Conservation (phyloP, 2,888 invertebrate genomes). For the Stenoptilia bipunctidactyla region DNA sequence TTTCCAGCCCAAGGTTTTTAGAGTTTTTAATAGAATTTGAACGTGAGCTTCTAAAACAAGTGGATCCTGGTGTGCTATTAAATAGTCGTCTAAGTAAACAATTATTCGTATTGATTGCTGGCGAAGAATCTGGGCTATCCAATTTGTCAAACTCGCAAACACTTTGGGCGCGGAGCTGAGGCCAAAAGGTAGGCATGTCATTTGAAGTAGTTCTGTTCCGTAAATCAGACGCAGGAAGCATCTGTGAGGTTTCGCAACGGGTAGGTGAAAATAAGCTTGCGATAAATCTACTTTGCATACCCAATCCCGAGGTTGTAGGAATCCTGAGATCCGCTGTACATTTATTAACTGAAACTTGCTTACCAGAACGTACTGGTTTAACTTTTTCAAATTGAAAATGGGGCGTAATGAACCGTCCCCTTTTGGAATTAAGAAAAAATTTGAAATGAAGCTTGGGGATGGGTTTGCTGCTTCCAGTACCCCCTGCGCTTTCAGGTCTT, state of each 20-base stretch:
- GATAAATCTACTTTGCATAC: no score
- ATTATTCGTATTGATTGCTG: constrained; percentile 3
- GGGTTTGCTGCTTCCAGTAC: constrained; percentile 3
- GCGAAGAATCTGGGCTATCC: constrained; percentile 7
- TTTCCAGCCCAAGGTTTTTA: background rate
- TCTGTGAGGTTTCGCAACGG: constrained; percentile 1
- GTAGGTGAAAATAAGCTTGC: no score
- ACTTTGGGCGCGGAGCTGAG: constrained; percentile 4
- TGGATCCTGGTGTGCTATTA: constrained; percentile 5
- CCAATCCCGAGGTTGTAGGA: constrained; percentile 4
- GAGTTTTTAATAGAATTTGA: background rate
- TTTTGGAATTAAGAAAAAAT: constrained; percentile 3
- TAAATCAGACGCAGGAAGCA: constrained; percentile 6
- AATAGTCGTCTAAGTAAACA: constrained; percentile 10
- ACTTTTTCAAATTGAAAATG: background rate
- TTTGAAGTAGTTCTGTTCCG: constrained; percentile 2
- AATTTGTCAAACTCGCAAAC: constrained; percentile 8
- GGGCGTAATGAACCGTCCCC: constrained; percentile 1
- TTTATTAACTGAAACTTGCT: background rate
- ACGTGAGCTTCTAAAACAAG: constrained; percentile 4
- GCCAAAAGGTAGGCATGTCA: constrained; percentile 9
- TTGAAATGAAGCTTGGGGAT: constrained; percentile 4
- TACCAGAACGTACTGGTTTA: background rate
- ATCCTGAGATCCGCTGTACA: background rate
- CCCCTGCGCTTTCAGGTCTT: background rate